A percentile compares a stretch with the other conserved stretches of the same genome.
These are phyloP conservation scores for Folsomia candida DNA, from an alignment of 2,888 invertebrate genomes.

Conservation along the genomic window DNA sequence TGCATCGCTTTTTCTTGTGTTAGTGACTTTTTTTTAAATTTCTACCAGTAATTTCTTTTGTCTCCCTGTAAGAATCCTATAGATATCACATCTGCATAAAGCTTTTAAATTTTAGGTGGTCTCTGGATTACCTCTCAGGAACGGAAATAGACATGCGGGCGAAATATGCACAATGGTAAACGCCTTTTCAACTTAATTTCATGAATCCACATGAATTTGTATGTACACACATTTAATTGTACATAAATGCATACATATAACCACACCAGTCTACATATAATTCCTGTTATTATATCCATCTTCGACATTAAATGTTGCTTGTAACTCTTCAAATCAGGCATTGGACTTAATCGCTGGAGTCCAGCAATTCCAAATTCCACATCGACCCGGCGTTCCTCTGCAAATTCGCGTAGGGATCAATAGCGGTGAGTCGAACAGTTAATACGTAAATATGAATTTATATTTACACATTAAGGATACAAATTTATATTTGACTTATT, in stretches of 20 bases:
- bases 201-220: too few relatives aligned
- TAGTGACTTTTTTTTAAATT: too few relatives aligned
- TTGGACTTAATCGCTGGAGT: conserved; percentile 59
- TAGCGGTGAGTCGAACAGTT: conserved; percentile 63
- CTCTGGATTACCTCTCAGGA: conserved; percentile 39
- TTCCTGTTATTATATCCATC: too few relatives aligned
- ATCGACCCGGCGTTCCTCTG: conserved; percentile 57
- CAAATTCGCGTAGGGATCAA: conserved; percentile 63
- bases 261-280: too few relatives aligned
- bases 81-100: too few relatives aligned
- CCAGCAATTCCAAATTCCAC: conserved; percentile 60
- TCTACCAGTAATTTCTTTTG: too few relatives aligned
- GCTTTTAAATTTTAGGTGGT: conserved; percentile 61
- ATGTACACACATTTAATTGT: background rate
- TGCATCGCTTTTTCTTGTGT: too few relatives aligned
- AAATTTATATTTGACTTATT: background rate
- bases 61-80: too few relatives aligned
- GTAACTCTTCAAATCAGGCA: too few relatives aligned
- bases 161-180: conserved; percentile 64
- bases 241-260: too few relatives aligned
- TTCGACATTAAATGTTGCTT: too few relatives aligned
- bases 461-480: background rate
- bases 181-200: conserved; percentile 52
- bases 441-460: background rate
- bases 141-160: conserved; percentile 61